Conservation (phyloP, 2,888 invertebrate genomes). For the Tiliacea citrago region DNA sequence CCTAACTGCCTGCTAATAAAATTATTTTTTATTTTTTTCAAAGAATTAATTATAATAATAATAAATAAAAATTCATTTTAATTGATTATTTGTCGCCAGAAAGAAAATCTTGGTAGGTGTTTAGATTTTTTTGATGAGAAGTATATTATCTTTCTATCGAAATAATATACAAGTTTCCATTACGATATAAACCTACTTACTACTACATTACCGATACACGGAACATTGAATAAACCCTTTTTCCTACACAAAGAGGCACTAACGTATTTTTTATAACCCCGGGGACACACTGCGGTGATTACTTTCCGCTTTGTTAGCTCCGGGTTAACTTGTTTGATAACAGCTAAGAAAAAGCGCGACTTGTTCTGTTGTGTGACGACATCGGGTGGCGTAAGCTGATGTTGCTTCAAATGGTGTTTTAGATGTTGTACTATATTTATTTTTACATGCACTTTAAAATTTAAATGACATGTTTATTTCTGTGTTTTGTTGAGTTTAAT, state of each 20-base stretch:
- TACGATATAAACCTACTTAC: constrained; percentile 39
- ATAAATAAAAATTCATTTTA: too few species aligned
- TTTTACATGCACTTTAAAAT: not conserved
- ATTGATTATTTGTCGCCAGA: too few species aligned
- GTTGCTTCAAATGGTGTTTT: constrained; percentile 7
- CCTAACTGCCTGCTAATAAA: too few species aligned
- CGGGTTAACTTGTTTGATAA: constrained; percentile 58
- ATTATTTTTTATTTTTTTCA: too few species aligned
- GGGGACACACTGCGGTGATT: constrained; percentile 59
- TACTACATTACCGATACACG: constrained; percentile 43
- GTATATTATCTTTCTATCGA: not conserved
- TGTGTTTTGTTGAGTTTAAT: not conserved
- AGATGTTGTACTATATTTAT: not conserved
- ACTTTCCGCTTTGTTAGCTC: constrained; percentile 63
- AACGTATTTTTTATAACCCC: constrained; percentile 63
- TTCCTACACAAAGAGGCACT: constrained; percentile 56
- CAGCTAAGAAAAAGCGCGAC: constrained; percentile 23
- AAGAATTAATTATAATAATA: too few species aligned
- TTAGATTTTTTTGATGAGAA: too few species aligned
- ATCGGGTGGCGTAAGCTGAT: constrained; percentile 14
- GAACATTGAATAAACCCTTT: constrained; percentile 55
- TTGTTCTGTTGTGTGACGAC: constrained; percentile 18
- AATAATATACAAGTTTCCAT: constrained; percentile 21
- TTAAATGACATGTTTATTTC: not conserved
- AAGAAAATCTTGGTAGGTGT: too few species aligned